Evolutionary conservation across 2,888 invertebrate genomes (phyloP).

Genomic region (Cataglyphis rosenhaueri): DNA sequence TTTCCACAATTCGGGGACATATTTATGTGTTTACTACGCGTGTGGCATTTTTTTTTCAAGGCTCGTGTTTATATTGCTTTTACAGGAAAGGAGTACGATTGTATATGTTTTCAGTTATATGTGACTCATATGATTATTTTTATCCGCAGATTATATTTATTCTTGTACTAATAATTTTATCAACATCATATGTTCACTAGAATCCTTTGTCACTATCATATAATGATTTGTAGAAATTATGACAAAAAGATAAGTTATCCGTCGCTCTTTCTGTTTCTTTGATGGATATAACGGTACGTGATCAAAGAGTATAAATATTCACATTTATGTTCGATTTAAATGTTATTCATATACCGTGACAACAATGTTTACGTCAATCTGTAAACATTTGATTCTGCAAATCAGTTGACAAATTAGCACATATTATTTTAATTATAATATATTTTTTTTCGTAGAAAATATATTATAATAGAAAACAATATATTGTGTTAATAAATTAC

Average conservation of each 20-base stretch:
- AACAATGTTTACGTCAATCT: not conserved
- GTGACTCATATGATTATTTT: not conserved
- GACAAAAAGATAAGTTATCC: not conserved
- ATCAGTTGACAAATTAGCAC: not conserved
- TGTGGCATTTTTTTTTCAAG: constrained; percentile 58
- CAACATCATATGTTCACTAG: not conserved
- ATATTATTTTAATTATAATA: not conserved
- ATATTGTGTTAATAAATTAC: not conserved
- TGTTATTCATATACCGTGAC: not conserved
- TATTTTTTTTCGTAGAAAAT: not conserved
- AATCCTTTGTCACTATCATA: not conserved
- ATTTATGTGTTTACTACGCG: constrained; percentile 70
- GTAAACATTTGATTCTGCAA: not conserved
- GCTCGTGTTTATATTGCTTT: constrained; percentile 55
- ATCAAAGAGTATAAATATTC: not conserved
- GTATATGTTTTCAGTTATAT: not conserved
- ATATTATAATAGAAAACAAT: not conserved
- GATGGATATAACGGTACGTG: not conserved
- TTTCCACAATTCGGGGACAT: constrained; percentile 66
- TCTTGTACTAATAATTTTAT: not conserved
- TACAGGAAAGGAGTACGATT: constrained; percentile 25
- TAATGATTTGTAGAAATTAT: not conserved
- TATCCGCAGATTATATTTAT: not conserved
- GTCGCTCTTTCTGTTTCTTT: not conserved
- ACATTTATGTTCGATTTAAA: not conserved